phyloP scores from a whole-genome alignment of 2,888 invertebrate species.

The Myopa tessellatipennis region DNA sequence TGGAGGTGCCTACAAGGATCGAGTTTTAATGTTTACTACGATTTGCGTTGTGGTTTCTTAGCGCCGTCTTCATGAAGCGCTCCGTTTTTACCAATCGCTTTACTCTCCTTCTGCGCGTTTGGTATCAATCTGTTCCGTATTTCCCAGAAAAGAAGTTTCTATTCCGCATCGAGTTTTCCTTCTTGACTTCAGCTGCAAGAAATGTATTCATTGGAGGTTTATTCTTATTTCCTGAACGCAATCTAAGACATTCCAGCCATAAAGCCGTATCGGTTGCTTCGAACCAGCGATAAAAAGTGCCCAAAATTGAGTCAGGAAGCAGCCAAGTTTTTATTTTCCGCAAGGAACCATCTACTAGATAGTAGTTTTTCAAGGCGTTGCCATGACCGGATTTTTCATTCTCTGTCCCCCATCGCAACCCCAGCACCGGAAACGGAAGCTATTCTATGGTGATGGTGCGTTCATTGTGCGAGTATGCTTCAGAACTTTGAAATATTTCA shows the following conservation, averaged over 20 bases:
- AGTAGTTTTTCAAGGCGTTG: too few species aligned
- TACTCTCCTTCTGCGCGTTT: background rate
- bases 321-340: too few species aligned
- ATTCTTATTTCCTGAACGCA: constrained; percentile 1
- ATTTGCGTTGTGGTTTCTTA: too few species aligned
- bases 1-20: background rate
- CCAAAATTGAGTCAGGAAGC: too few species aligned
- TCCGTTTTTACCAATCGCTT: background rate
- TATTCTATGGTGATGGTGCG: too few species aligned
- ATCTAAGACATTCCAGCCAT: constrained; percentile 15
- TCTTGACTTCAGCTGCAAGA: background rate
- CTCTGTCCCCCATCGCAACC: too few species aligned
- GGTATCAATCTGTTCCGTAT: background rate
- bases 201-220: background rate
- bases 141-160: background rate
- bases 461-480: too few species aligned
- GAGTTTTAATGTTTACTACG: background rate
- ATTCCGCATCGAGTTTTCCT: background rate
- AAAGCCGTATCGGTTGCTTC: background rate
- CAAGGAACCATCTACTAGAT: too few species aligned
- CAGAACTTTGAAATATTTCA: too few species aligned
- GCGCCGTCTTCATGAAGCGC: background rate
- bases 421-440: too few species aligned
- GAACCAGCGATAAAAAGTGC: background rate
- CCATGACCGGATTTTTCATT: too few species aligned